phyloP scores from a whole-genome alignment of 2,113 vertebrate species.

The Orcinus orca region DNA sequence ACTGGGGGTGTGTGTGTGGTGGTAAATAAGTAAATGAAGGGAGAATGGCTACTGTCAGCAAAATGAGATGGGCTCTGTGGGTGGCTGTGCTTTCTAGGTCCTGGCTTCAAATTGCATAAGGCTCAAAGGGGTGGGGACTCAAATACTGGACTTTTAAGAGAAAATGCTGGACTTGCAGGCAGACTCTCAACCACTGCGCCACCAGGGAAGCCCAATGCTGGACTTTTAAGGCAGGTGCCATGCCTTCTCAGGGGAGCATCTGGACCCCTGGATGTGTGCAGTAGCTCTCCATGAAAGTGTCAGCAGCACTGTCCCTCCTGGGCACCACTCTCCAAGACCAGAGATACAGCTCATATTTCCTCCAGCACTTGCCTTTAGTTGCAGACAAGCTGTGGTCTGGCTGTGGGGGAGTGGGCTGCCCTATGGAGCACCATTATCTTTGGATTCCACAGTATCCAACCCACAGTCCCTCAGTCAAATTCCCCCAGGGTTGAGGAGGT shows the following conservation, averaged over 20 bases:
- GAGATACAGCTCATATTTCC: background rate
- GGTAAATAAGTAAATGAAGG: background rate
- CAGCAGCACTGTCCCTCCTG: background rate
- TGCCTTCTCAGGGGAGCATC: background rate
- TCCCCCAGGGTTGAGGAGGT: background rate
- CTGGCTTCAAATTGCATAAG: background rate
- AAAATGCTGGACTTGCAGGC: background rate
- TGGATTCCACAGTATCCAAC: background rate
- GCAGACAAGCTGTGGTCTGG: too few species aligned
- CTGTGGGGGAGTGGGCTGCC: accelerated
- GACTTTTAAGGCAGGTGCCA: background rate
- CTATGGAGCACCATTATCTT: accelerated
- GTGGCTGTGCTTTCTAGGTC: background rate
- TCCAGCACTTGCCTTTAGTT: background rate
- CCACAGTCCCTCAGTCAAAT: background rate
- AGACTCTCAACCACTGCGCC: too few species aligned
- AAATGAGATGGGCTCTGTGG: background rate
- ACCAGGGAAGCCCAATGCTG: background rate
- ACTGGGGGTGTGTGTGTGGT: background rate
- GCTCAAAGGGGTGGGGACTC: background rate
- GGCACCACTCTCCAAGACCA: background rate
- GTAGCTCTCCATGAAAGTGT: background rate
- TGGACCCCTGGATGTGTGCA: background rate
- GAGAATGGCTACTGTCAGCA: background rate
- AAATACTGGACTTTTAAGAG: background rate